Evolutionary conservation across 2,797 vertebrate species (phyloP), one percentile per base, ranked within the genome.

Genomic region (Geotrypetes seraphini): DNA sequence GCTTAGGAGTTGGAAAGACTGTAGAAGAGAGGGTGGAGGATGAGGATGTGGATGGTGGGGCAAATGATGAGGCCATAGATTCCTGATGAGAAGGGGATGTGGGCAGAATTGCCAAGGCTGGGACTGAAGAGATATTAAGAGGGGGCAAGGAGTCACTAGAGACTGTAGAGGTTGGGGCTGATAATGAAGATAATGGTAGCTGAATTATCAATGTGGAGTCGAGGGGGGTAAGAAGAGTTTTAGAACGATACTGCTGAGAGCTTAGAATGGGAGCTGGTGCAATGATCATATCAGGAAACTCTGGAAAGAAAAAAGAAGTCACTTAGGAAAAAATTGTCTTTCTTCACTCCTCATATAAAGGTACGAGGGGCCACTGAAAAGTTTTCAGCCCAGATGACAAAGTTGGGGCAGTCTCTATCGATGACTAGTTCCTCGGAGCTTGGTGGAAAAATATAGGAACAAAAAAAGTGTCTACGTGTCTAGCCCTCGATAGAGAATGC

Each of bases 241-340:
- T 10, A 63, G 62, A n/a, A 0, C 71, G 63, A 4, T 60, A 75
- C 48, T 74, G 69, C 23, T 72, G 48, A 18, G 77, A 77, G 16
- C 79, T 71, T 37, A 82, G 49, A 48, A 78, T 73, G 39, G 73
- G 64, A 0, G 72, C 75, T 0, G 77, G 73, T 2, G 50, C 69
- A 39, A 67, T 58, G 33, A 58, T 25, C 2, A 60, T 39, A 42
- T 67, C 73, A 3, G 70, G 66, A 11, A 72, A 58, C 3, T 69
- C 79, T 83, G 25, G 31, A 43, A 44, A 1, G 4, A 17, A 55
- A 45, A 31, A 32, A 34, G 10, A 8, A 20, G n/a, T n/a, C n/a
- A n/a, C n/a, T n/a, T n/a, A n/a, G n/a, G n/a, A n/a, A n/a, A n/a
- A n/a, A n/a, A n/a, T n/a, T n/a, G n/a, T n/a, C n/a, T n/a, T n/a